phyloP scores from a whole-genome alignment of 2,888 invertebrate genomes.

The Tanypteryx hageni region DNA sequence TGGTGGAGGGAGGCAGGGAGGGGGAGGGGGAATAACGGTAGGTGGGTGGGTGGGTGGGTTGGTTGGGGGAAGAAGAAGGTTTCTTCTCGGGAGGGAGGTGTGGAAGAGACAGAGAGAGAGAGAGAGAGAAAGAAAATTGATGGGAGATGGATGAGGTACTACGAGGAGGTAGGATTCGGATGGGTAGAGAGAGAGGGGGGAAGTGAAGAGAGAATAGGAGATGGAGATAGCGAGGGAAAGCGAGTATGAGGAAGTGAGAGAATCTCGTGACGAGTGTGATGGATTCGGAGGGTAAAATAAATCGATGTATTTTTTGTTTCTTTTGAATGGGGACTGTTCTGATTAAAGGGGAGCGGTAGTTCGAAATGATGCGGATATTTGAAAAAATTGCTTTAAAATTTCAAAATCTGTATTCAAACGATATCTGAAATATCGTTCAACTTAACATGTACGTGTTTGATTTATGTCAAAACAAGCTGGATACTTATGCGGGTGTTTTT shows the following conservation, averaged over 20 bases:
- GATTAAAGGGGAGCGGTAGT: not conserved
- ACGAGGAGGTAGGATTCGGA: not conserved
- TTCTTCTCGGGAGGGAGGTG: not conserved
- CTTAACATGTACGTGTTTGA: too few relatives aligned
- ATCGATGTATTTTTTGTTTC: constrained; percentile 29
- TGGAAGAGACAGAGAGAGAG: not conserved
- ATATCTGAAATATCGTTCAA: too few relatives aligned
- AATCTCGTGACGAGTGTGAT: not conserved
- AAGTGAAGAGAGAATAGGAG: not conserved
- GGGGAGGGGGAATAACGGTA: not conserved
- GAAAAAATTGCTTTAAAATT: too few relatives aligned
- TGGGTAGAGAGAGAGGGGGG: not conserved
- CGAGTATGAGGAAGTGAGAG: constrained; percentile 18
- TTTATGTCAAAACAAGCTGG: too few relatives aligned
- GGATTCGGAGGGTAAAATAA: constrained; percentile 28
- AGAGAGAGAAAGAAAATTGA: not conserved
- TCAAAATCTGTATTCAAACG: too few relatives aligned
- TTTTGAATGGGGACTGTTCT: constrained; percentile 1
- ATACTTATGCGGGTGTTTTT: too few relatives aligned
- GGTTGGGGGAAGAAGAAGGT: not conserved
- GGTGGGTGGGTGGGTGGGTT: not conserved
- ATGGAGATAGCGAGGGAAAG: not conserved
- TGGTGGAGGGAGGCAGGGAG: not conserved
- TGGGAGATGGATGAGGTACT: constrained; percentile 41
- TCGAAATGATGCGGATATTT: not conserved